Evolutionary conservation across 2,888 invertebrate genomes (phyloP), one percentile per base, ranked within the genome.

Genomic region (Acrobasis consociella): DNA sequence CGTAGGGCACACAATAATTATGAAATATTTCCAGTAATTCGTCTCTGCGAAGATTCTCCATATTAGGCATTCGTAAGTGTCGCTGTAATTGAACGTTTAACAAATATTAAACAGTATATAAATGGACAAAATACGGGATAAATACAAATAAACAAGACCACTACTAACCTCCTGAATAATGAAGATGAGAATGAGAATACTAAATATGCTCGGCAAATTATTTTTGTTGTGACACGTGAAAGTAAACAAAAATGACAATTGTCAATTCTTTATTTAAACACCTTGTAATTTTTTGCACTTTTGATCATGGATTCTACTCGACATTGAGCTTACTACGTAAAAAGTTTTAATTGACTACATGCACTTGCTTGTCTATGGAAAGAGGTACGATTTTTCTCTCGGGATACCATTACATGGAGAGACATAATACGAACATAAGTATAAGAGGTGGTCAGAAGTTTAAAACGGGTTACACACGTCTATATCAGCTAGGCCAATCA

Each of bases 1-100:
- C 88, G 55, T 86, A 86, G 2, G 93, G 93, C 1, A 93, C 83
- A 71, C 93, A 93, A 72, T 77, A 93, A 60, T 87, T 78, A 64
- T 89, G 89, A 68, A 91, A 93, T 65, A 93, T 51, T 11, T 89
- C 82, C 65, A 93, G 71, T 46, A 93, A 70, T n/a, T 87, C 82
- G 42, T 85, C 83, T 67, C 92, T 83, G 15, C 71, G 69, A 83
- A 90, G 81, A 11, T 58, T 72, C 60, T 80, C 74, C 7, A 91
- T 69, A 65, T 86, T 77, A 10, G 83, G 76, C 49, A 91, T 65
- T 58, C 82, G 80, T 55, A 92, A 72, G 69, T 87, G 83, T 68
- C 92, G 82, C 92, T 92, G 80, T 62, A 83, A 88, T 68, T 31
- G 68, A 55, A 67, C 65, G 65, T 63, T 61, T 60, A n/a, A 46